phyloP scores from a whole-genome alignment of 2,113 vertebrate species.

The Cyprinodon brontotheroides region DNA sequence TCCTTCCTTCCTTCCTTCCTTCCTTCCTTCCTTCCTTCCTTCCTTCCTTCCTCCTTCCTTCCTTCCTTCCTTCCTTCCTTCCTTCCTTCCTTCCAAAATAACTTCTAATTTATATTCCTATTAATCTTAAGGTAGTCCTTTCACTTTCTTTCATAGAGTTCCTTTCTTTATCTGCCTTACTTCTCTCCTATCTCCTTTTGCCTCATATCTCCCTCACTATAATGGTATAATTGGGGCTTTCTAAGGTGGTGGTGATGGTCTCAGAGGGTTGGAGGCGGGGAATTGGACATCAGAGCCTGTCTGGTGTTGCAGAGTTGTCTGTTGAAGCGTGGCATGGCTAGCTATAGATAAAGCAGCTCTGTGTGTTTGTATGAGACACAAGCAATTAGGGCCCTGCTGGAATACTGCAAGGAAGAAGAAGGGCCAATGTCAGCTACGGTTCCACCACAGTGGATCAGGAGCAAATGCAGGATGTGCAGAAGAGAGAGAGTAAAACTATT shows the following conservation, averaged over 20 bases:
- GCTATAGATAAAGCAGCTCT: conserved; percentile 64
- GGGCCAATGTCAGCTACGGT: conserved; percentile 58
- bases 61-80: conserved; percentile 46
- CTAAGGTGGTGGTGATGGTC: conserved; percentile 51
- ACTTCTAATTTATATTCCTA: conserved; percentile 55
- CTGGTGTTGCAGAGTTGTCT: conserved; percentile 48
- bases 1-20: conserved; percentile 49
- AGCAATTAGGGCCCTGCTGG: conserved; percentile 65
- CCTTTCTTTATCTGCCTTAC: conserved; percentile 32
- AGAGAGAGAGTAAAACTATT: conserved; percentile 19
- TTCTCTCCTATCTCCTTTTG: conserved; percentile 15
- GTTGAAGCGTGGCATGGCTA: conserved; percentile 56
- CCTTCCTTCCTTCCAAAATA: conserved; percentile 56
- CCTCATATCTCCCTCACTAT: conserved; percentile 36
- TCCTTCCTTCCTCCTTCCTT: conserved; percentile 50
- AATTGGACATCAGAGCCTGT: conserved; percentile 24
- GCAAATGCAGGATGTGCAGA: conserved; percentile 28
- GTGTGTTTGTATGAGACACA: conserved; percentile 65
- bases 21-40: conserved; percentile 31
- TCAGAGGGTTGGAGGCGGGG: conserved; percentile 22
- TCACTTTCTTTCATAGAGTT: conserved; percentile 49
- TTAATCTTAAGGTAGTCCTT: conserved; percentile 46
- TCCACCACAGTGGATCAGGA: conserved; percentile 45
- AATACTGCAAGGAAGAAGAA: conserved; percentile 53
- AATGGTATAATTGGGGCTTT: conserved; percentile 72